Evolutionary conservation across 2,113 vertebrate genomes (phyloP).

Genomic region (Pedionomus torquatus): DNA sequence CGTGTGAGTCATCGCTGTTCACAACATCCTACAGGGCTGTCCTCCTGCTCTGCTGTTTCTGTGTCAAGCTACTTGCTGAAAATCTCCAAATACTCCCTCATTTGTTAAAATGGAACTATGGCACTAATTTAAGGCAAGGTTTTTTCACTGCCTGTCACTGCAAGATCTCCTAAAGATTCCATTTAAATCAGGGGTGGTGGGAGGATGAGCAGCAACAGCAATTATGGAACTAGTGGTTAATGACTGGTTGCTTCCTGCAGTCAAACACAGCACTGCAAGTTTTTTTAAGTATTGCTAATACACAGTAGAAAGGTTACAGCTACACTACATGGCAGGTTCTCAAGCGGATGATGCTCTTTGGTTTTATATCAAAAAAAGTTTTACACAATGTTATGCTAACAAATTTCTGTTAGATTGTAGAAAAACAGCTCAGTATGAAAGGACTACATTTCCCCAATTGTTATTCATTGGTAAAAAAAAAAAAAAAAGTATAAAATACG

Average conservation of each 20-base stretch:
- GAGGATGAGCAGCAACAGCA: neutral
- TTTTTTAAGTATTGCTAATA: neutral
- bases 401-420: neutral
- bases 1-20: neutral
- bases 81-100: neutral
- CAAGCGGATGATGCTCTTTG: neutral
- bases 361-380: neutral
- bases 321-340: neutral
- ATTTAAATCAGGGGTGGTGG: neutral
- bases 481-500: neutral
- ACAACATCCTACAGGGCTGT: neutral
- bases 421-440: neutral
- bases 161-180: neutral
- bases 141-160: neutral
- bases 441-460: neutral
- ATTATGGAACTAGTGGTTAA: neutral
- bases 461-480: neutral
- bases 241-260: neutral
- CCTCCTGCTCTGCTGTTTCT: neutral
- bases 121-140: neutral
- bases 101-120: neutral
- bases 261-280: neutral
- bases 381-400: neutral
- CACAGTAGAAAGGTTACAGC: neutral
- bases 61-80: neutral